These are phyloP conservation scores for Hirtodrosophila alboralis DNA, from an alignment of 2,888 invertebrate genomes.

Conservation along the genomic window DNA sequence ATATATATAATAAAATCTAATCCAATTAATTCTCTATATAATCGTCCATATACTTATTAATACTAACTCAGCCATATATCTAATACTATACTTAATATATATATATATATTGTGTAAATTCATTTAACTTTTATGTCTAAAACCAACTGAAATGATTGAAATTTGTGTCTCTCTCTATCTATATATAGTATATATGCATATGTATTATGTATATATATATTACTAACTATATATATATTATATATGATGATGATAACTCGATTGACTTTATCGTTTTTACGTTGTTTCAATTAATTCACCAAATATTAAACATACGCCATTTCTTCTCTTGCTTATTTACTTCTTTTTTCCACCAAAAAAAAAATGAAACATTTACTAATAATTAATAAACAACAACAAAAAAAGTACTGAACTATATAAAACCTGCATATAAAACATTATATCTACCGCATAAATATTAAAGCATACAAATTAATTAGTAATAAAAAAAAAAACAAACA, in stretches of 20 bases:
- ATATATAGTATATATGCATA: conserved; percentile 19
- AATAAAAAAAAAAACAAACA: conserved; percentile 23
- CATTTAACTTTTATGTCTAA: conserved; percentile 31
- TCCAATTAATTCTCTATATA: conserved; percentile 39
- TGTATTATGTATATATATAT: conserved; percentile 21
- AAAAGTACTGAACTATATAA: conserved; percentile 51
- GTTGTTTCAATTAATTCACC: conserved; percentile 76
- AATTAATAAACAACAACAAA: conserved; percentile 46
- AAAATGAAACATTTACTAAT: conserved; percentile 54
- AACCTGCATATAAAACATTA: conserved; percentile 58
- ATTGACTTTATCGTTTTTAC: conserved; percentile 68
- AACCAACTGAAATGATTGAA: conserved; percentile 33
- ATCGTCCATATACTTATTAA: conserved; percentile 24
- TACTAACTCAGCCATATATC: conserved; percentile 15
- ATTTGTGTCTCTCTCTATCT: conserved; percentile 35
- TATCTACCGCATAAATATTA: conserved; percentile 45
- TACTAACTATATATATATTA: conserved; percentile 3
- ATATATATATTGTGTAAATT: conserved; percentile 37
- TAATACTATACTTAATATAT: conserved; percentile 18
- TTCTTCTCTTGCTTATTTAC: conserved; percentile 81
- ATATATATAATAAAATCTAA: conserved; percentile 37
- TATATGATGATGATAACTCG: conserved; percentile 63
- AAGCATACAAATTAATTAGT: conserved; percentile 52
- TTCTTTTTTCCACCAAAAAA: conserved; percentile 74
- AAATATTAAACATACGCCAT: conserved; percentile 79